phyloP scores from a whole-genome alignment of 2,888 invertebrate species.

The Scaptomyza caliginosa region DNA sequence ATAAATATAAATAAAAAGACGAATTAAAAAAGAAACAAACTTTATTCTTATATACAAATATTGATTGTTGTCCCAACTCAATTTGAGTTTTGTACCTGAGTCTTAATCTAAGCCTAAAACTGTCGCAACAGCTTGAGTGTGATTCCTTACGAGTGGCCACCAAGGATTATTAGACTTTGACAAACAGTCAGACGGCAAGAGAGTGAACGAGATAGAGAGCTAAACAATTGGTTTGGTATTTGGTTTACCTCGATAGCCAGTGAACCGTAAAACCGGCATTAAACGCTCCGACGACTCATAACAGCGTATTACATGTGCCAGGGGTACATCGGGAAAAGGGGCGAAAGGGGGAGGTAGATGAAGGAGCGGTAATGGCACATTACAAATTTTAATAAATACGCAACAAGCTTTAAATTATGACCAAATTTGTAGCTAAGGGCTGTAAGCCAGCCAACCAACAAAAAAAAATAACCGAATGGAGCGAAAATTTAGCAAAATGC shows the following conservation, averaged over 20 bases:
- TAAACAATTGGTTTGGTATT: constrained; percentile 28
- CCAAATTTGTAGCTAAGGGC: constrained; percentile 25
- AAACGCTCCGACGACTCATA: constrained; percentile 30
- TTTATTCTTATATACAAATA: background rate
- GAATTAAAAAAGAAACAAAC: constrained; percentile 34
- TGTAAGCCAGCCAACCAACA: background rate
- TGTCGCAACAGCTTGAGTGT: constrained; percentile 2
- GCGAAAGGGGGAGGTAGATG: too few relatives aligned
- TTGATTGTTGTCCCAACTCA: background rate
- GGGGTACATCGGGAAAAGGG: background rate
- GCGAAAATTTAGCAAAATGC: constrained; percentile 49
- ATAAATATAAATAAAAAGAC: constrained; percentile 65
- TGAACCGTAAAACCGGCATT: constrained; percentile 39
- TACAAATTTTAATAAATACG: constrained; percentile 43
- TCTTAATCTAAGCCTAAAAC: background rate
- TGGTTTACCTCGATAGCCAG: constrained; percentile 37
- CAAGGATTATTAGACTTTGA: constrained; percentile 22
- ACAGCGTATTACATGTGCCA: constrained; percentile 9
- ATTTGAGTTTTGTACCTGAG: background rate
- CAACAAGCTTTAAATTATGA: constrained; percentile 43
- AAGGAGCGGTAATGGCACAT: constrained; percentile 9
- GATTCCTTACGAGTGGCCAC: constrained; percentile 7
- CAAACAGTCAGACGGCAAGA: background rate
- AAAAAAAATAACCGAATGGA: constrained; percentile 13
- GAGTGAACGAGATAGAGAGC: background rate